Conservation (phyloP, 2,888 invertebrate species). For the Vesta saturnalis region DNA sequence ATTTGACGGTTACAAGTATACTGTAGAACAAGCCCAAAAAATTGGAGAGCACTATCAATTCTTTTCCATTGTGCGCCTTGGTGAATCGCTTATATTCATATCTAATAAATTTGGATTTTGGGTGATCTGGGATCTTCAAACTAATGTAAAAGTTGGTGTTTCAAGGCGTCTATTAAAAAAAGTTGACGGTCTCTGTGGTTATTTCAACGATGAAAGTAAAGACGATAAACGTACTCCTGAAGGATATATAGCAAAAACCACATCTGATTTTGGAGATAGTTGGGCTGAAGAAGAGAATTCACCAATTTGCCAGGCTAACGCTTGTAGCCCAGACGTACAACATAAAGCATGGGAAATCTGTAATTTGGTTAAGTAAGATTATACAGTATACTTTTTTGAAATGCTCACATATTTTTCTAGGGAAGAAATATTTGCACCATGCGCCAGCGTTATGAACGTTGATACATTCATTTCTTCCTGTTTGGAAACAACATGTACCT, state of each 20-base stretch:
- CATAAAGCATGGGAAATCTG: conserved; percentile 75
- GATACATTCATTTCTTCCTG: conserved; percentile 78
- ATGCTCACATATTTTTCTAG: conserved; percentile 44
- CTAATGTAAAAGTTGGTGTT: conserved; percentile 73
- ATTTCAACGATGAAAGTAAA: conserved; percentile 70
- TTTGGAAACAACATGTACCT: conserved; percentile 79
- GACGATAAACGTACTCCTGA: conserved; percentile 80
- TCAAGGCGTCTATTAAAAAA: conserved; percentile 68
- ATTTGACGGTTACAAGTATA: conserved; percentile 74
- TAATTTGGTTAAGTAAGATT: conserved; percentile 70
- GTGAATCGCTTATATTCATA: conserved; percentile 74
- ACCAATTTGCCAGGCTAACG: conserved; percentile 67
- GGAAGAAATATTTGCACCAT: conserved; percentile 72
- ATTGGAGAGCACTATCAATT: conserved; percentile 68
- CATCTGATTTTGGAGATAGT: conserved; percentile 78
- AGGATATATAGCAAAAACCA: conserved; percentile 70
- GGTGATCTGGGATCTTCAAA: conserved; percentile 74
- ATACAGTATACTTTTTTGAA: not conserved
- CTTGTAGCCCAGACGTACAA: conserved; percentile 71
- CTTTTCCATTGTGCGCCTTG: conserved; percentile 75
- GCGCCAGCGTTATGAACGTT: conserved; percentile 71
- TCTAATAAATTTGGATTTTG: conserved; percentile 79
- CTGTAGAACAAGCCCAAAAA: conserved; percentile 68
- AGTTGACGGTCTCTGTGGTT: conserved; percentile 85
- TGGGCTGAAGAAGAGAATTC: conserved; percentile 72